Base-by-base conservation (phyloP, 2,113 vertebrate species). In the Propithecus coquereli region DNA sequence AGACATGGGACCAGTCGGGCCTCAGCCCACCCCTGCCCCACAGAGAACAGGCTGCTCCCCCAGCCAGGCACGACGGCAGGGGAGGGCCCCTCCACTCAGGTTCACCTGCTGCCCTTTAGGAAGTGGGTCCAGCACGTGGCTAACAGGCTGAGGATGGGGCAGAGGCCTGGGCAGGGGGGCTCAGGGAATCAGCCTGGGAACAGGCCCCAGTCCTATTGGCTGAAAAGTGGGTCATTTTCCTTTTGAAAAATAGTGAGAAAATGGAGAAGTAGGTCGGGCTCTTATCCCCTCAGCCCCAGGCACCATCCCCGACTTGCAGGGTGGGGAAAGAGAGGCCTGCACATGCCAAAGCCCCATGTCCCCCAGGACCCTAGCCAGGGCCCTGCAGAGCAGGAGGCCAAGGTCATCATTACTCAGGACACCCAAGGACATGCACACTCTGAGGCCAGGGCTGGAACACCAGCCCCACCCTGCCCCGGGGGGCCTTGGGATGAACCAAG, bases 221-320 rank as follows among this genome's bases (percentile, higher is more conserved):
- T 98, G 97, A 97, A 97, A 98, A 98, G 96, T 98, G 97, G 97
- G 97, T 98, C 97, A 97, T 97, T 97, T 98, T 97, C 94, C 97
- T 97, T 98, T 97, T 98, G 97, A 97, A 98, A 98, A 97, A 98
- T 97, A 97, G 97, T 97, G 97, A 98, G 97, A 97, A 98, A 97
- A 98, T 97, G 96, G 94, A 98, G 97, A 98, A 98, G 96, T 98
- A 98, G 97, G 97, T 98, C 97, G 97, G 97, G 97, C 97, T 98
- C 91, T 86, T 90, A 84, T 96, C 97, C 97, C 96, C 97, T 97
- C 97, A 93, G 93, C 94, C 91, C 96, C 96, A 94, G 74, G 97
- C 94, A 92, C 88, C 88, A 90, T 68, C 91, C 97, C 80, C 40
- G 13, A 97, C 83, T 92, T 91, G 37, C 27, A 0, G 71, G 74